A percentile compares a stretch with the other conserved stretches of the same genome.
phyloP scores from a whole-genome alignment of 2,797 vertebrate genomes.

The Sebastes taczanowskii region DNA sequence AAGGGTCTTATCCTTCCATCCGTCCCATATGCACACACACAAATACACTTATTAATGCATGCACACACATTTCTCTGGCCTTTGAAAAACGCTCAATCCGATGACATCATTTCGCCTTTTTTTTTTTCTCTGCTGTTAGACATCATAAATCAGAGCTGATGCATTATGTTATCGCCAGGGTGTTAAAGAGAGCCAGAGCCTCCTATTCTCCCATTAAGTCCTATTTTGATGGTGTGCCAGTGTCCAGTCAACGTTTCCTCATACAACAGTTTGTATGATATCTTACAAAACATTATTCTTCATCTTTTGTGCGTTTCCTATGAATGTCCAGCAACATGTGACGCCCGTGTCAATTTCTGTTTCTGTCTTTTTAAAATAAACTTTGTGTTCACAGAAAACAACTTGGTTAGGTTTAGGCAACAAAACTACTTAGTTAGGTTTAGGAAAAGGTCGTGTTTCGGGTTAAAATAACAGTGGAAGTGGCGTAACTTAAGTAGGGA shows the following conservation, averaged over 20 bases:
- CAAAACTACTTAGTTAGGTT: too few relatives aligned
- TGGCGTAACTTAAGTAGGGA: too few relatives aligned
- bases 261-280: too few relatives aligned
- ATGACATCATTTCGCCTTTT: conserved; percentile 79
- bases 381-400: too few relatives aligned
- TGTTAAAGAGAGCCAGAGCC: conserved; percentile 35
- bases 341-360: too few relatives aligned
- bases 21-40: conserved; percentile 51
- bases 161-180: conserved; percentile 9
- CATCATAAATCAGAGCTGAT: conserved; percentile 66
- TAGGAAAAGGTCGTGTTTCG: fast-evolving
- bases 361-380: too few relatives aligned
- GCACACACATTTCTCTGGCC: conserved; percentile 52
- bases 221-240: background rate
- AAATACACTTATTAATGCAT: conserved; percentile 58
- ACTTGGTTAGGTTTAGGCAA: too few relatives aligned
- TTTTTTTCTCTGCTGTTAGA: conserved; percentile 40
- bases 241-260: background rate
- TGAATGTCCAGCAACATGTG: too few relatives aligned
- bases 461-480: too few relatives aligned
- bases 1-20: conserved; percentile 70
- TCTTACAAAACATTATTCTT: too few relatives aligned
- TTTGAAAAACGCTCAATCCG: conserved; percentile 80
- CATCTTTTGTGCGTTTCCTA: too few relatives aligned
- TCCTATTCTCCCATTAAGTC: background rate